Evolutionary conservation across 2,113 vertebrate genomes (phyloP).

Genomic region (Atrichornis clamosus): DNA sequence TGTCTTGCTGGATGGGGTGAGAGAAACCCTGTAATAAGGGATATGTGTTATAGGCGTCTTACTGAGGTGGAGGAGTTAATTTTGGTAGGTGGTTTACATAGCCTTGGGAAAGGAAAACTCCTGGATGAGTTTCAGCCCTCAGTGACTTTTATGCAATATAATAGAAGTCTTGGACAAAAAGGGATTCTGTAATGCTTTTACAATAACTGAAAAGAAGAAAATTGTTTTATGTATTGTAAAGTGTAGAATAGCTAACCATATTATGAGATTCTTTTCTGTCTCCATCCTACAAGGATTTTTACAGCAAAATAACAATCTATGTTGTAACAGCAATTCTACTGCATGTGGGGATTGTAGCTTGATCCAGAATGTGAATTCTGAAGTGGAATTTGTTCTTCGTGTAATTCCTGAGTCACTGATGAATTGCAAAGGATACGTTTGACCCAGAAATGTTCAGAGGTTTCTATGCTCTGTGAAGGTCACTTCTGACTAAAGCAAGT

Average conservation of each 20-base stretch:
- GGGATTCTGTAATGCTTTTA: background rate
- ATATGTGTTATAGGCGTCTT: background rate
- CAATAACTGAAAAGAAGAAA: background rate
- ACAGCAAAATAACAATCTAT: background rate
- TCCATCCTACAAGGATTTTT: background rate
- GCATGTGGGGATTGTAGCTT: background rate
- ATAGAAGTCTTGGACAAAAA: background rate
- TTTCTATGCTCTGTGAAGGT: background rate
- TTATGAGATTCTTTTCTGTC: background rate
- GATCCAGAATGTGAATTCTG: background rate
- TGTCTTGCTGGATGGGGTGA: background rate
- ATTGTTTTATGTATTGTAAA: background rate
- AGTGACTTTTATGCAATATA: background rate
- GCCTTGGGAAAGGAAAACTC: background rate
- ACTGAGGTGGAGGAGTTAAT: background rate
- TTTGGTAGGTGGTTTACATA: background rate
- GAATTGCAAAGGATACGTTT: background rate
- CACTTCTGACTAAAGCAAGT: background rate
- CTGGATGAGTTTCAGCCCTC: background rate
- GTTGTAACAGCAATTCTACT: background rate
- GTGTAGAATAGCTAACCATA: background rate
- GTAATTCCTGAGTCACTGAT: background rate
- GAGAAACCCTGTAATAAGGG: background rate
- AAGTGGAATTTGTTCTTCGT: background rate
- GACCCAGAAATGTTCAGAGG: background rate